Percentiles rank a stretch among this genome's conserved stretches.
phyloP scores from a whole-genome alignment of 2,888 invertebrate species.

The Drosophila sordidula region DNA sequence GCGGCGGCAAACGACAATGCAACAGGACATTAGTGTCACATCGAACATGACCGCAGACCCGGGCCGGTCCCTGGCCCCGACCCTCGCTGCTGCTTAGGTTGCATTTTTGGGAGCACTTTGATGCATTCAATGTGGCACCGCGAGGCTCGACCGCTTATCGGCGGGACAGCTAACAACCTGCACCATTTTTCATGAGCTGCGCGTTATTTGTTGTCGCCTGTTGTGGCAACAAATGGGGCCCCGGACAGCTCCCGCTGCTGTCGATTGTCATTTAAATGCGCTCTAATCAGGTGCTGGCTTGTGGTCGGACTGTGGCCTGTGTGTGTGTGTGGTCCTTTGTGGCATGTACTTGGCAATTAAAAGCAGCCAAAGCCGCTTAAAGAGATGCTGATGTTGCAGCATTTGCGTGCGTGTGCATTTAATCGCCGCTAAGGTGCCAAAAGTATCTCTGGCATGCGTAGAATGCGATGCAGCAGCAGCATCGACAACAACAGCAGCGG shows the following conservation, averaged over 20 bases:
- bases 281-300: conserved; percentile 65
- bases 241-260: conserved; percentile 25
- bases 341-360: conserved; percentile 76
- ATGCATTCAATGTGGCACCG: conserved; percentile 17
- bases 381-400: conserved; percentile 14
- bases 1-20: conserved; percentile 59
- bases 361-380: conserved; percentile 71
- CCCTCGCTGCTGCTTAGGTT: conserved; percentile 30
- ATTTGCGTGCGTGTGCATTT: conserved; percentile 69
- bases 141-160: conserved; percentile 35
- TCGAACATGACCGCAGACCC: conserved; percentile 69
- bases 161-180: conserved; percentile 29
- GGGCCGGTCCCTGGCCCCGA: conserved; percentile 31
- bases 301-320: background rate
- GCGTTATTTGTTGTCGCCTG: conserved; percentile 27
- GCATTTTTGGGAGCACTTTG: conserved; percentile 71
- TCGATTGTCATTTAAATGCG: conserved; percentile 76
- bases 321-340: conserved; percentile 69
- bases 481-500: conserved; percentile 19
- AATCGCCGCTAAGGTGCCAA: conserved; percentile 79
- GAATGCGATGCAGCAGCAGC: conserved; percentile 60
- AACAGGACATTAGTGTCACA: conserved; percentile 81
- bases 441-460: conserved; percentile 80
- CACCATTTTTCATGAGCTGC: conserved; percentile 59
- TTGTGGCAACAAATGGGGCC: conserved; percentile 64